Evolutionary conservation across 2,797 vertebrate genomes (phyloP).

Genomic region (Luscinia megarhynchos): DNA sequence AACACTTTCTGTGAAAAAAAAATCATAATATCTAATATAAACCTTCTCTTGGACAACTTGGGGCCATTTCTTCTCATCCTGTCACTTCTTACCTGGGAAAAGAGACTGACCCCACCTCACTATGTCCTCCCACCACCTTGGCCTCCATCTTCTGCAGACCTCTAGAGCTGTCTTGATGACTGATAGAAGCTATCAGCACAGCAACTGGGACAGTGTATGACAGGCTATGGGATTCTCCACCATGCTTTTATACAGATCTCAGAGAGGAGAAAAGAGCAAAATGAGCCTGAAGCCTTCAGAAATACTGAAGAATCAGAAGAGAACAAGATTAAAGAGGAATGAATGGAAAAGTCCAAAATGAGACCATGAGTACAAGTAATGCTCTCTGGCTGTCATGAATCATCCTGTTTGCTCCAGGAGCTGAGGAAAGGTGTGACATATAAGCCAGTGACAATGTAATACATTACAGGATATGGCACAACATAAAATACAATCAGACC

Average conservation of each 20-base stretch:
- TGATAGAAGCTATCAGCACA: not conserved
- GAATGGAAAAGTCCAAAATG: not conserved
- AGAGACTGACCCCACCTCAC: not conserved
- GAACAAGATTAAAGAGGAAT: not conserved
- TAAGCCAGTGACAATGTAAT: not conserved
- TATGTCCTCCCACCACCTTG: not conserved
- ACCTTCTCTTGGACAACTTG: not conserved
- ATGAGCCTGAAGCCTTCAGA: not conserved
- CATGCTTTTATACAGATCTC: not conserved
- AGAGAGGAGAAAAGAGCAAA: not conserved
- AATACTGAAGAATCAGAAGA: not conserved
- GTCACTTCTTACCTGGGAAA: not conserved
- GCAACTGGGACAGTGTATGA: not conserved
- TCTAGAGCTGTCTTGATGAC: not conserved
- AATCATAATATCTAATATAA: not conserved
- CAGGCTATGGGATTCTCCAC: not conserved
- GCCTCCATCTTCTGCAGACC: not conserved
- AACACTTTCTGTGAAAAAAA: not conserved
- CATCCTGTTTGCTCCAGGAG: not conserved
- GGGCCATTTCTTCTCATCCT: not conserved
- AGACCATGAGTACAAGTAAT: not conserved
- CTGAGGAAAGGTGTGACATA: not conserved
- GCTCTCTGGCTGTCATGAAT: not conserved
- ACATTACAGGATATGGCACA: not conserved
- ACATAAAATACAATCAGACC: not conserved